Evolutionary conservation across 2,888 invertebrate genomes (phyloP).

Genomic region (Ephialtes manifestator): DNA sequence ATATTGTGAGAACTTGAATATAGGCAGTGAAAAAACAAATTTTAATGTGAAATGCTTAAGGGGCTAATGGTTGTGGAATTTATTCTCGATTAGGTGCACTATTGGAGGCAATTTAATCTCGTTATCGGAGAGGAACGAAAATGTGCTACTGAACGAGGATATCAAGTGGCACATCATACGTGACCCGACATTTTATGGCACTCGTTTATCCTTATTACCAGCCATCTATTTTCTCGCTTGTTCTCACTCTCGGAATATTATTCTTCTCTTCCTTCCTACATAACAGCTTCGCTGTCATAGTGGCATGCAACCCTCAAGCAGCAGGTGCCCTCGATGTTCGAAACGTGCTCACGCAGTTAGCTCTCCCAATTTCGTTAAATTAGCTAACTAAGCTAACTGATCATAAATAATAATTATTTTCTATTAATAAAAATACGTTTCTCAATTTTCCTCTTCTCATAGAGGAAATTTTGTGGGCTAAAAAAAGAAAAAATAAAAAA

Average conservation of each 20-base stretch:
- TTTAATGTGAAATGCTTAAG: background rate
- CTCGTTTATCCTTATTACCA: background rate
- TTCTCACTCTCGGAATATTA: slow-evolving; percentile 2
- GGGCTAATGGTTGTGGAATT: background rate
- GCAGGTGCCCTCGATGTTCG: background rate
- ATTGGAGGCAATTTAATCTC: background rate
- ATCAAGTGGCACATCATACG: background rate
- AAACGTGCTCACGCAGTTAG: background rate
- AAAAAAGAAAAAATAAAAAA: background rate
- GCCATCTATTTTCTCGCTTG: background rate
- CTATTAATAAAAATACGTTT: background rate
- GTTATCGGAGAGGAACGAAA: background rate
- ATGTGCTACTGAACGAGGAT: background rate
- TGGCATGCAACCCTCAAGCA: background rate
- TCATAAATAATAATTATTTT: background rate
- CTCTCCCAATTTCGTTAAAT: background rate
- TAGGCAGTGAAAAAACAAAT: background rate
- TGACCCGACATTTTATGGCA: slow-evolving; percentile 11
- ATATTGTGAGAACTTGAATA: background rate
- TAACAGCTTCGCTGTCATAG: background rate
- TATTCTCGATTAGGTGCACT: background rate
- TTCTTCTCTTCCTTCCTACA: slow-evolving; percentile 5
- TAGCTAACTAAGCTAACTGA: background rate
- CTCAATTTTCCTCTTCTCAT: background rate
- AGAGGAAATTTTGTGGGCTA: background rate